These are phyloP conservation scores for Hypsibius dujardini DNA, from an alignment of 1,140 invertebrate species.

Conservation along the genomic window DNA sequence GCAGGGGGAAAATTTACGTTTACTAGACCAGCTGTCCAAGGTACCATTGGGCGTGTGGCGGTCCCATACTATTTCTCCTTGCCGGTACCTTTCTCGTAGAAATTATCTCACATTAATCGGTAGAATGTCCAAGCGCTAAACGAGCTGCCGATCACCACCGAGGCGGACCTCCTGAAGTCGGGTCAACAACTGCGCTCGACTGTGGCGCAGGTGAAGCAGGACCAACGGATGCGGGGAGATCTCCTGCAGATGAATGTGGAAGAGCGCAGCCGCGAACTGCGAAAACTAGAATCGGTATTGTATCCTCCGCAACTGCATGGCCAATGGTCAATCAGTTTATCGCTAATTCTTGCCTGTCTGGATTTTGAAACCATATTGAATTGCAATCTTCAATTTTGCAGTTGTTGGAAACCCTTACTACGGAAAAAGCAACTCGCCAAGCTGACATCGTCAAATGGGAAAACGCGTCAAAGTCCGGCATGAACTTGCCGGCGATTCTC, in stretches of 20 bases:
- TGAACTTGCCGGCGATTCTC: neutral
- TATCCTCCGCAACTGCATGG: neutral
- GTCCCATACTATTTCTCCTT: neutral
- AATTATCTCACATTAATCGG: neutral
- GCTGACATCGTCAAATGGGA: neutral
- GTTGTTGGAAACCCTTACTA: neutral
- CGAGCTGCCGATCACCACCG: neutral
- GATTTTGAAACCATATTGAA: neutral
- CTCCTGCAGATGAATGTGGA: slow-evolving; percentile 11
- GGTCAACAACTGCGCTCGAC: slow-evolving; percentile 3
- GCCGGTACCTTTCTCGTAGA: neutral
- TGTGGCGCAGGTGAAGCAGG: neutral
- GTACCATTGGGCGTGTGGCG: neutral
- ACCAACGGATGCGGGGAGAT: neutral
- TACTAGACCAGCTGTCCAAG: neutral
- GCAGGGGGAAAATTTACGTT: neutral
- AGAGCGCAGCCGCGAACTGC: neutral
- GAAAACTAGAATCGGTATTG: neutral
- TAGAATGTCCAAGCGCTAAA: slow-evolving; percentile 7
- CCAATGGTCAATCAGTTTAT: neutral
- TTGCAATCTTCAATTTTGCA: neutral
- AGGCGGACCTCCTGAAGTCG: neutral
- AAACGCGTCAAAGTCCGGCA: neutral
- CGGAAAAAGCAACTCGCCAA: neutral
- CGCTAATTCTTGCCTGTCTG: no score